These are phyloP conservation scores for Channa striata DNA, from an alignment of 2,797 vertebrate genomes.

Conservation along the genomic window DNA sequence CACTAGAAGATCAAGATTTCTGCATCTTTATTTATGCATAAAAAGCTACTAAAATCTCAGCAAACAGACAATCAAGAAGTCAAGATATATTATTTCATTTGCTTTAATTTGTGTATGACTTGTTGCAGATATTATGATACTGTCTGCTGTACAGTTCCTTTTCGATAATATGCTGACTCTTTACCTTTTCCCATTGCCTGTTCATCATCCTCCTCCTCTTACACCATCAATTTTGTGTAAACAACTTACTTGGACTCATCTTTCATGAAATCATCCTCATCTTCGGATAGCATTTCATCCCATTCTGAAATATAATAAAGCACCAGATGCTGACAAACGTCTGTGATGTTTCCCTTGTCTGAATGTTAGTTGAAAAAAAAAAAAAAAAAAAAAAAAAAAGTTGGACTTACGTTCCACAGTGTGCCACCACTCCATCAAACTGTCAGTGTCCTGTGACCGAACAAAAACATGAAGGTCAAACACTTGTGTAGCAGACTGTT, in stretches of 20 bases:
- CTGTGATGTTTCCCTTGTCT: background rate
- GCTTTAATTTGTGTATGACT: too few relatives aligned
- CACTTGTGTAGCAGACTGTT: too few relatives aligned
- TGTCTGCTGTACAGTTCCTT: too few relatives aligned
- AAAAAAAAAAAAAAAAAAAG: too few relatives aligned
- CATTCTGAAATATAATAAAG: slow-evolving; percentile 73
- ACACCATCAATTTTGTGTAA: background rate
- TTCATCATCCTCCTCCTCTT: background rate
- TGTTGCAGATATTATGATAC: too few relatives aligned
- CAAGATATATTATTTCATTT: too few relatives aligned
- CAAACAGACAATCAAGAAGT: too few relatives aligned
- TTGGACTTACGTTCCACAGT: slow-evolving; percentile 83
- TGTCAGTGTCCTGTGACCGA: slow-evolving; percentile 83
- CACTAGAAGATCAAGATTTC: too few relatives aligned
- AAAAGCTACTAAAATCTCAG: too few relatives aligned
- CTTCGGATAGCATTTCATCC: slow-evolving; percentile 83
- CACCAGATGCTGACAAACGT: background rate
- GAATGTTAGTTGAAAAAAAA: background rate
- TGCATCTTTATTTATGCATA: too few relatives aligned
- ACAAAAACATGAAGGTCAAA: background rate
- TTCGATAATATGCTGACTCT: too few relatives aligned
- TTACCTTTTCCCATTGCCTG: too few relatives aligned
- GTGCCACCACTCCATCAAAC: slow-evolving; percentile 87
- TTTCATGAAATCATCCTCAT: slow-evolving; percentile 60
- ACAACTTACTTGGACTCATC: slow-evolving; percentile 76